Conservation (phyloP, 2,888 invertebrate genomes). For the Dicyrtomina minuta region DNA sequence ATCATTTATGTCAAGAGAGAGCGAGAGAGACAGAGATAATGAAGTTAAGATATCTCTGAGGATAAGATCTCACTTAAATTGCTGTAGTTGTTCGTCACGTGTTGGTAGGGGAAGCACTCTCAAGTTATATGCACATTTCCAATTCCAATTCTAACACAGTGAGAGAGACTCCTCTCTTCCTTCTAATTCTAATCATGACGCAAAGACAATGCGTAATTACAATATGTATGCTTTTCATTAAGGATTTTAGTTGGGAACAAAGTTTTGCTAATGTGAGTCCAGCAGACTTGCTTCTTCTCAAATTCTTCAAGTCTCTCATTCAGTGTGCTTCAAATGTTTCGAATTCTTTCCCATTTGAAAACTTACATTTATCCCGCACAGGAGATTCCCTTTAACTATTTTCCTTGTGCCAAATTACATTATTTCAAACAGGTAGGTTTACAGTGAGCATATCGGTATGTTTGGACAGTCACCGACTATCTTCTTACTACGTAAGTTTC, state of each 20-base stretch:
- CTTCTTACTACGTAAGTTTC: too few relatives aligned
- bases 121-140: too few relatives aligned
- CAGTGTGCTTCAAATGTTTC: too few relatives aligned
- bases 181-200: conserved; percentile 10
- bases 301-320: not conserved
- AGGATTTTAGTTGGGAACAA: not conserved
- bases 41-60: conserved; percentile 20
- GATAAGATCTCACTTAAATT: conserved; percentile 8
- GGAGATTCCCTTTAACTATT: not conserved
- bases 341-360: not conserved
- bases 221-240: conserved; percentile 19
- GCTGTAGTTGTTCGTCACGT: not conserved
- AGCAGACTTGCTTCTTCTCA: not conserved
- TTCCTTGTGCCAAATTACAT: not conserved
- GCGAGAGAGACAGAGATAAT: conserved; percentile 15
- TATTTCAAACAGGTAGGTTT: not conserved
- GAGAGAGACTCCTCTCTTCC: not conserved
- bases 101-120: too few relatives aligned
- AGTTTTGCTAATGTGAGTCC: not conserved
- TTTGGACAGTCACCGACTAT: too few relatives aligned
- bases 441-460: too few relatives aligned
- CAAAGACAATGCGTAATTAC: conserved; percentile 24
- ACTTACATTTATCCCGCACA: not conserved
- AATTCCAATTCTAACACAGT: too few relatives aligned
- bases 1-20: not conserved